Evolutionary conservation across 2,888 invertebrate species (phyloP), one percentile per base, ranked within the genome.

Genomic region (Drosophila barbarae): DNA sequence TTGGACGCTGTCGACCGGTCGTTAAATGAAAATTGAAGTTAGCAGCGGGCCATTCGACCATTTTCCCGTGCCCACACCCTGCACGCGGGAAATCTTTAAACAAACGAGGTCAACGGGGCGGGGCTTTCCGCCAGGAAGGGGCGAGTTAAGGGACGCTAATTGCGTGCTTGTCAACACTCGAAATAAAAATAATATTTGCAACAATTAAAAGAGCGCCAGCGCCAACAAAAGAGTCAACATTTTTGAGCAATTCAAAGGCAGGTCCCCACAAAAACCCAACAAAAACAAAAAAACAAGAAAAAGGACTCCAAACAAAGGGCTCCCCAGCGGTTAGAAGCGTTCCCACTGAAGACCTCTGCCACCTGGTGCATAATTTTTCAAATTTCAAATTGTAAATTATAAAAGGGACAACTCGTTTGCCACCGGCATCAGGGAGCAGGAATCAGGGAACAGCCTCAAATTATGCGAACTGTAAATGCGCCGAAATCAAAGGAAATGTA

Each of bases 141-240:
- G 38, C 15, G n/a, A 23, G 35, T 41, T 10, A 64, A 42, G 65
- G 35, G 51, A 44, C 68, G 66, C 79, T 84, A 82, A 83, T 83
- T 83, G 82, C 69, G 71, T 69, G 74, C 72, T 65, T 70, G 75
- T 71, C 76, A 82, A 74, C 74, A 77, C 77, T 69, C 54, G 69
- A 74, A 68, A 68, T 73, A 56, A 70, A 72, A 73, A 84, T 71
- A 71, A 78, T 74, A 71, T 75, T 80, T 75, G 61, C 69, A 67
- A 57, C 76, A 73, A 74, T 77, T 72, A 63, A 74, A 68, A 65
- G 58, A 38, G 36, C 54, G 49, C 36, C 52, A 32, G 15, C 39
- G 47, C 35, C 52, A 61, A 66, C 61, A 69, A 64, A 63, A 41
- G 39, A 28, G 51, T 35, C 52, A 54, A 39, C 52, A 26, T 51